These are phyloP conservation scores for Teleiodes luculella DNA, from an alignment of 2,888 invertebrate species.

Conservation along the genomic window DNA sequence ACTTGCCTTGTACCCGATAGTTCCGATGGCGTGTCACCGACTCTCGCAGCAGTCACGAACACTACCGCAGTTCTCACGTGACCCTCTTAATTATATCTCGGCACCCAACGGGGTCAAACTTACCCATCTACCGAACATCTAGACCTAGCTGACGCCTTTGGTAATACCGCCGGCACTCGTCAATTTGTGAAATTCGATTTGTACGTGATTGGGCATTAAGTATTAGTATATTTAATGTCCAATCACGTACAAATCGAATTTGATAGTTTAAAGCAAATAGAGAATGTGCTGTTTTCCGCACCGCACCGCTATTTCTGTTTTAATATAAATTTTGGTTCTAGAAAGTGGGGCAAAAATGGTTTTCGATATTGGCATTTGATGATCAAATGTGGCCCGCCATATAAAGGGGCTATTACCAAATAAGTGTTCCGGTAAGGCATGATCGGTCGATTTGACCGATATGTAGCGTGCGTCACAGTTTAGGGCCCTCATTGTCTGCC, in stretches of 20 bases:
- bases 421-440: slow-evolving; percentile 10
- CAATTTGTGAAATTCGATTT: neutral
- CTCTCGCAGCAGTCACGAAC: slow-evolving; percentile 63
- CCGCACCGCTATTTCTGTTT: neutral
- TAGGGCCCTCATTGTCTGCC: slow-evolving; percentile 13
- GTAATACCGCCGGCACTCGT: neutral
- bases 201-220: neutral
- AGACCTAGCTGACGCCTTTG: neutral
- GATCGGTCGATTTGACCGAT: slow-evolving; percentile 13
- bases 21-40: slow-evolving; percentile 62
- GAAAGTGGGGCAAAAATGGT: slow-evolving; percentile 4
- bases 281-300: neutral
- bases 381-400: slow-evolving; percentile 4
- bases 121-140: slow-evolving; percentile 25
- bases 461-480: slow-evolving; percentile 11
- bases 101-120: slow-evolving; percentile 47
- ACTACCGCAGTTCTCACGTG: slow-evolving; percentile 56
- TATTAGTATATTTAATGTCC: neutral
- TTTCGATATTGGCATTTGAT: slow-evolving; percentile 5
- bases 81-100: slow-evolving; percentile 63
- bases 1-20: slow-evolving; percentile 68
- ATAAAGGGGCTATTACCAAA: slow-evolving; percentile 10
- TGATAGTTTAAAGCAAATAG: neutral
- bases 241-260: slow-evolving; percentile 1
- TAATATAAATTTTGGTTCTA: neutral